Evolutionary conservation across 2,113 vertebrate species (phyloP), one percentile per base, ranked within the genome.

Genomic region (Connochaetes taurinus): DNA sequence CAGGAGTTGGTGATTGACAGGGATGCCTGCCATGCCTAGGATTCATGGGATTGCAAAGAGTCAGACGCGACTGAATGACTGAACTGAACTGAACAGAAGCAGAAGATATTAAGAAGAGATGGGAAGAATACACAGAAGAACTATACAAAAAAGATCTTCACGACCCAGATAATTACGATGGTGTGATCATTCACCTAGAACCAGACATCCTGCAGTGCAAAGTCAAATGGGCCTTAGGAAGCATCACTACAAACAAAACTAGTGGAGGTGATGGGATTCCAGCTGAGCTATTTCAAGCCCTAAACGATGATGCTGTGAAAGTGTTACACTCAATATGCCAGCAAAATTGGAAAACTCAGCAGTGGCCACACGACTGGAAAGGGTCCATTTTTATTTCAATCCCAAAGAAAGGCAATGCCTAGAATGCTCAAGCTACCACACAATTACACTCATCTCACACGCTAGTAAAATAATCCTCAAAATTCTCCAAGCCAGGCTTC

Each of bases 1-100:
- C 4, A 2, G 57, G 23, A 11, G 57, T 25, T 27, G 10, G 57
- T 58, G 57, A 58, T 58, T 0, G 23, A 58, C 23, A 58, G 23
- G 57, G 57, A 58, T 9, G 23, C 23, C 9, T 58, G 57, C 9
- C 1, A 4, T 58, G 57, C 57, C 57, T 58, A 23, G 0, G 1
- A 9, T 58, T 23, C 9, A 11, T 58, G 57, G 57, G 57, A 23
- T 58, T 25, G 10, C 57, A 25, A 58, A 58, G 57, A 58, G 57
- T 58, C 0, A 0, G 57, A 58, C 9, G 25, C 4, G 4, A 11
- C 57, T 58, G 57, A 58, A 23, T 0, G 0, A 27, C 57, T 27
- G 55, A 57, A 55, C 19, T 55, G 53, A 55, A 27, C 23, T 27
- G 21, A 64, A 64, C 15, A 64, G 14, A 64, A 33, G 60, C 31